phyloP scores from a whole-genome alignment of 1,140 invertebrate genomes.

The Vanessa atalanta region DNA sequence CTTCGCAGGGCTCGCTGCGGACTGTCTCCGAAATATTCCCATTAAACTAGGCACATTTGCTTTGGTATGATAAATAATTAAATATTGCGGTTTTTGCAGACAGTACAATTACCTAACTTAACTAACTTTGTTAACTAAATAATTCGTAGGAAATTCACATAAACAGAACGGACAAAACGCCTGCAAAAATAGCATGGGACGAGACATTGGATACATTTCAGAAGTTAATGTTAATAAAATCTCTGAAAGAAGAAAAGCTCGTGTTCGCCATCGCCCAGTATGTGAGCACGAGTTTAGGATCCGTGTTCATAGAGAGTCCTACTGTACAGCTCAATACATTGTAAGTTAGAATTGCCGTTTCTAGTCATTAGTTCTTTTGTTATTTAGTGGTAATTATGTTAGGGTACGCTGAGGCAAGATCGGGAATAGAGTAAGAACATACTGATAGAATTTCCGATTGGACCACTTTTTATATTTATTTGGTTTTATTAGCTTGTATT shows the following conservation, averaged over 20 bases:
- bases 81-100: not conserved
- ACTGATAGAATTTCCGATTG: no score
- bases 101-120: not conserved
- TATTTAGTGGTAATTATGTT: no score
- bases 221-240: conserved; percentile 90
- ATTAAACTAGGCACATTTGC: conserved; percentile 83
- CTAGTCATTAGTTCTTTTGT: no score
- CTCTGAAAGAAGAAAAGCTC: conserved; percentile 90
- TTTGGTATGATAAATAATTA: conserved; percentile 69
- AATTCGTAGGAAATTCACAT: conserved; percentile 80
- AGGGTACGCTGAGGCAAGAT: no score
- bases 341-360: conserved; percentile 76
- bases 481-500: no score
- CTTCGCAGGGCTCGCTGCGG: conserved; percentile 80
- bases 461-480: no score
- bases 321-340: conserved; percentile 85
- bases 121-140: not conserved
- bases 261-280: conserved; percentile 90
- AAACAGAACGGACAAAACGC: conserved; percentile 65
- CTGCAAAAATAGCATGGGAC: conserved; percentile 82
- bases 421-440: no score
- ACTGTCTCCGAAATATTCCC: conserved; percentile 81
- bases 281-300: conserved; percentile 88
- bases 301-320: conserved; percentile 89
- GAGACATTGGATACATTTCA: conserved; percentile 85